These are phyloP conservation scores for Tolypeutes matacus DNA, from an alignment of 2,797 vertebrate species.

Conservation along the genomic window DNA sequence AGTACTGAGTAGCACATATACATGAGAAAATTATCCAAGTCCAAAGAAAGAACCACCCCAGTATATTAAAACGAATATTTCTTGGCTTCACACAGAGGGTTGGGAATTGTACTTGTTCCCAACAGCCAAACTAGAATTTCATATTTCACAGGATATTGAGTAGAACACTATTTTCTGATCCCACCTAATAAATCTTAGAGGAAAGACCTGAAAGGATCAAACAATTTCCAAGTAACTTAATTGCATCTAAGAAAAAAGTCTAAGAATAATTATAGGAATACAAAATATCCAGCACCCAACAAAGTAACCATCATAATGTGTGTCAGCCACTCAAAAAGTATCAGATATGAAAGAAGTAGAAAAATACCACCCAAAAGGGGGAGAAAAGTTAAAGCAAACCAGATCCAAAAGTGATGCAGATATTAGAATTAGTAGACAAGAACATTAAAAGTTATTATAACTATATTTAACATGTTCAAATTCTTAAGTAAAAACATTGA, in stretches of 20 bases:
- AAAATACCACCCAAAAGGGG: neutral
- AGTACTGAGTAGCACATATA: neutral
- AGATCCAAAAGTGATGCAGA: neutral
- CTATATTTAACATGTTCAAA: too few species aligned
- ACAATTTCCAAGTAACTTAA: constrained; percentile 20
- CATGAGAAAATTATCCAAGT: neutral
- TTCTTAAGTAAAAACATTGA: too few species aligned
- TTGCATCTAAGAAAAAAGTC: neutral
- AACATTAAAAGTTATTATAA: too few species aligned
- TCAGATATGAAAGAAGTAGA: too few species aligned
- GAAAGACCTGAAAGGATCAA: neutral
- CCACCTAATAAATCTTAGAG: neutral
- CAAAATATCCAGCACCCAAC: neutral
- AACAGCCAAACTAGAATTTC: neutral
- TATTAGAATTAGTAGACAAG: too few species aligned
- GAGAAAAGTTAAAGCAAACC: neutral
- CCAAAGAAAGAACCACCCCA: neutral
- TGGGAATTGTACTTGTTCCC: neutral
- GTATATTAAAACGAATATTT: neutral
- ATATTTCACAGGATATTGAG: neutral
- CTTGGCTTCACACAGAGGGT: neutral
- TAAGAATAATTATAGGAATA: too few species aligned
- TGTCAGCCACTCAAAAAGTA: neutral
- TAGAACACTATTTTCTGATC: neutral
- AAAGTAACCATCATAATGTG: neutral